These are phyloP conservation scores for Lepeophtheirus salmonis DNA, from an alignment of 1,140 invertebrate species.

Conservation along the genomic window DNA sequence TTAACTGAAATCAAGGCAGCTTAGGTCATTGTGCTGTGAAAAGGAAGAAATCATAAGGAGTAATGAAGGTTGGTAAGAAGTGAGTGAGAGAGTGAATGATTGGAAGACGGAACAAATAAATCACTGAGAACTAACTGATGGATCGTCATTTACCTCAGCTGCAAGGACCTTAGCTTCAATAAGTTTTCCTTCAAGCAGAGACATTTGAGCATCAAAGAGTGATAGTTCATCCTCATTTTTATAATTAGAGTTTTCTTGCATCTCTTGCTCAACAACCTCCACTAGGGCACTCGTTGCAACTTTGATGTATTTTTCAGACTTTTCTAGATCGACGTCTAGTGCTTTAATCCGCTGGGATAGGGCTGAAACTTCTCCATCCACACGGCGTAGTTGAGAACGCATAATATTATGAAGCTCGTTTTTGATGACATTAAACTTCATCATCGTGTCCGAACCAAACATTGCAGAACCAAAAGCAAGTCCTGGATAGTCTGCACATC, in stretches of 20 bases:
- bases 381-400: conserved; percentile 82
- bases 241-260: conserved; percentile 1
- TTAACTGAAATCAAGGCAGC: too few species aligned
- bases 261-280: conserved; percentile 6
- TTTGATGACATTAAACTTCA: conserved; percentile 87
- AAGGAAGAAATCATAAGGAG: too few species aligned
- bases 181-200: conserved; percentile 8
- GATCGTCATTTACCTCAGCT: conserved; percentile 6
- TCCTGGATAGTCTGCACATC: conserved; percentile 74
- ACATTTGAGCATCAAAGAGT: conserved; percentile 15
- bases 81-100: too few species aligned
- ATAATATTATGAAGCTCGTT: conserved; percentile 93
- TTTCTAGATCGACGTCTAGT: conserved; percentile 12
- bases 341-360: conserved; percentile 10
- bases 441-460: conserved; percentile 86
- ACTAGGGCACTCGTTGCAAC: conserved; percentile 8
- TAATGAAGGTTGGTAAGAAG: too few species aligned
- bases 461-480: conserved; percentile 69
- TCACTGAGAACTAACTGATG: too few species aligned
- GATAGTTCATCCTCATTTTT: not conserved
- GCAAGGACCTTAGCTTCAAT: conserved; percentile 4
- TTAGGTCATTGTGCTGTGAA: too few species aligned
- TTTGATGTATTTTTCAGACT: conserved; percentile 16
- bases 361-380: conserved; percentile 27
- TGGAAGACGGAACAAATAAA: too few species aligned